phyloP scores from a whole-genome alignment of 30 jellyfish, hydroid and myxozoan species.

The Aurelia sp. region DNA sequence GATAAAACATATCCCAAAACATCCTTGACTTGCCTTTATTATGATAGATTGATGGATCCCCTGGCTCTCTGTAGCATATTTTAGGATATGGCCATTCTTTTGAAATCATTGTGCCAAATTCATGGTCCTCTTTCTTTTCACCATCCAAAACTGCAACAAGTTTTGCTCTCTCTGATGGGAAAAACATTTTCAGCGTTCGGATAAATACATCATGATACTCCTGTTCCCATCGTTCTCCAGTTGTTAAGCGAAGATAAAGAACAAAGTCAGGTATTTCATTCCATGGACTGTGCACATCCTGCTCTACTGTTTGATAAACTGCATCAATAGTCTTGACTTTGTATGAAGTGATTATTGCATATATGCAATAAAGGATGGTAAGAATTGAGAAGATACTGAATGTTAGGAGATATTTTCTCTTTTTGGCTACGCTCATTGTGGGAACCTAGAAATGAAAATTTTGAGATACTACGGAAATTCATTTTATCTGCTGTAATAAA shows the following conservation, averaged over 20 bases:
- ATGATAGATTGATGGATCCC: conserved; percentile 31
- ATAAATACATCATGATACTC: conserved; percentile 30
- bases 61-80: conserved; percentile 55
- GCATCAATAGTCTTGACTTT: no score
- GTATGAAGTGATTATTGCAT: no score
- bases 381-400: no score
- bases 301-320: background rate
- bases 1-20: conserved; percentile 69
- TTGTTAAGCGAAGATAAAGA: conserved; percentile 57
- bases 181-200: conserved; percentile 52
- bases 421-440: no score
- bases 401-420: no score
- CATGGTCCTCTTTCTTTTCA: conserved; percentile 66
- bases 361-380: no score
- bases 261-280: conserved; percentile 37
- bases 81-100: conserved; percentile 70
- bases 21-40: conserved; percentile 55
- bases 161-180: conserved; percentile 62
- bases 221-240: conserved; percentile 44
- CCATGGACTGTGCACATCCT: conserved; percentile 26
- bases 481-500: no score
- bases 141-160: conserved; percentile 55
- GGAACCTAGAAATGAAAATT: no score
- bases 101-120: conserved; percentile 33
- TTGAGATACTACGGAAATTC: no score